Conservation (phyloP, 2,797 vertebrate species). For the Melanotaenia nigrans region DNA sequence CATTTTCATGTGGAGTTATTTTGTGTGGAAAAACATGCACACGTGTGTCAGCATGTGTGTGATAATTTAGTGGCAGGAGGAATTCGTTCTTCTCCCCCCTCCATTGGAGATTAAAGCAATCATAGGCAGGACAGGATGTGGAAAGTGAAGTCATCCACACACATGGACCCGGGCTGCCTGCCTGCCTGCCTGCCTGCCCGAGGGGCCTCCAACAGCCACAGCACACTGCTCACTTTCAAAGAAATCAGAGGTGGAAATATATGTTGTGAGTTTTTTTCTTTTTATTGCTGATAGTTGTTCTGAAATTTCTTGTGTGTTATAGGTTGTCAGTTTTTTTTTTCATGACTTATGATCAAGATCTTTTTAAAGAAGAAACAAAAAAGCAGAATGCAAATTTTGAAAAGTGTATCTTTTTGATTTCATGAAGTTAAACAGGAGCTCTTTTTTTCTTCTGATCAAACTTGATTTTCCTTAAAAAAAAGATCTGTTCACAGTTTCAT, state of each 20-base stretch:
- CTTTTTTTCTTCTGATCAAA: not conserved
- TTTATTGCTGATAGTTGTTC: not conserved
- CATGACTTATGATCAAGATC: not conserved
- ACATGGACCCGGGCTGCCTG: constrained; percentile 68
- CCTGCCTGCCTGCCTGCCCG: constrained; percentile 58
- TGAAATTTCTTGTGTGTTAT: not conserved
- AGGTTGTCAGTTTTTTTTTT: not conserved
- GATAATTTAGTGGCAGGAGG: constrained; percentile 72
- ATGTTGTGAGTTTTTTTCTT: not conserved
- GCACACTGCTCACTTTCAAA: constrained; percentile 31
- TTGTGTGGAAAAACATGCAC: constrained; percentile 38
- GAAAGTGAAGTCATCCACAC: constrained; percentile 84
- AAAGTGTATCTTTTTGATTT: not conserved
- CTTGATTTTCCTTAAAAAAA: not conserved
- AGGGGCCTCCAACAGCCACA: constrained; percentile 55
- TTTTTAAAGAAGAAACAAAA: no score
- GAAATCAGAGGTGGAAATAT: constrained; percentile 5
- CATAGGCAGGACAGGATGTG: constrained; percentile 81
- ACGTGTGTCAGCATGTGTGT: constrained; percentile 55
- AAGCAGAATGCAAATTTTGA: not conserved
- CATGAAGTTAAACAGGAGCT: not conserved
- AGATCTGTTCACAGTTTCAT: not conserved
- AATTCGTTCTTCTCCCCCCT: constrained; percentile 66
- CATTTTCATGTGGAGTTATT: constrained; percentile 26
- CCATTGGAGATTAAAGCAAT: constrained; percentile 79